These are phyloP conservation scores for Rhynchophorus ferrugineus DNA, from an alignment of 1,140 invertebrate genomes.

Conservation along the genomic window DNA sequence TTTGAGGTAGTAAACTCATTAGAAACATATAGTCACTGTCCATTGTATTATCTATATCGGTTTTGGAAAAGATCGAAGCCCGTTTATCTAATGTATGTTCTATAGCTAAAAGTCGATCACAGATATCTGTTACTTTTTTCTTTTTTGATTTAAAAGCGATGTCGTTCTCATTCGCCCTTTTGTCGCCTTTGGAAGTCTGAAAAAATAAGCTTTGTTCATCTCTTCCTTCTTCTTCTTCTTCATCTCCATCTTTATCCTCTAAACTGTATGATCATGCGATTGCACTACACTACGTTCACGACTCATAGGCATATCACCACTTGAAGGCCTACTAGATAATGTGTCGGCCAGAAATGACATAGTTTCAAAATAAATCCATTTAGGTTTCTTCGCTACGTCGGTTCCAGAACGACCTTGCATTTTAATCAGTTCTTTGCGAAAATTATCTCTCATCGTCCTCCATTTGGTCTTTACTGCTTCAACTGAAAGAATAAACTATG, in stretches of 20 bases:
- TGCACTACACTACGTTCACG: neutral
- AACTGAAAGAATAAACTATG: neutral
- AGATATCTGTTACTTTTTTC: neutral
- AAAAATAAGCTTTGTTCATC: neutral
- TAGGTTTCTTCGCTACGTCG: neutral
- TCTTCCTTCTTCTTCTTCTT: neutral
- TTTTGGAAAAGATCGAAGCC: too few species aligned
- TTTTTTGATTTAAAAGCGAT: slow-evolving; percentile 1
- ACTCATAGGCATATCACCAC: neutral
- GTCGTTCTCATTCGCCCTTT: neutral
- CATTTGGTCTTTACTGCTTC: neutral
- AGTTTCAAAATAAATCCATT: neutral
- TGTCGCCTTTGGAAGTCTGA: neutral
- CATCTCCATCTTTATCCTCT: neutral
- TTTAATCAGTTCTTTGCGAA: neutral
- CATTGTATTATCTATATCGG: too few species aligned
- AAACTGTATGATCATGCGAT: neutral
- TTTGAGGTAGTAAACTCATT: slow-evolving; percentile 3
- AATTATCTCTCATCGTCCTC: neutral
- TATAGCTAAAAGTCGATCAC: slow-evolving; percentile 5
- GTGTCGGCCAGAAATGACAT: neutral
- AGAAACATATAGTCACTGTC: neutral
- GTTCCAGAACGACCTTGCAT: neutral
- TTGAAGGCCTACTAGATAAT: neutral
- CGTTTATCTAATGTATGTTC: slow-evolving; percentile 4